A percentile compares a stretch with the other conserved stretches of the same genome.
Evolutionary conservation across 2,797 vertebrate genomes (phyloP).

Genomic region (Arrhamphus sclerolepis): DNA sequence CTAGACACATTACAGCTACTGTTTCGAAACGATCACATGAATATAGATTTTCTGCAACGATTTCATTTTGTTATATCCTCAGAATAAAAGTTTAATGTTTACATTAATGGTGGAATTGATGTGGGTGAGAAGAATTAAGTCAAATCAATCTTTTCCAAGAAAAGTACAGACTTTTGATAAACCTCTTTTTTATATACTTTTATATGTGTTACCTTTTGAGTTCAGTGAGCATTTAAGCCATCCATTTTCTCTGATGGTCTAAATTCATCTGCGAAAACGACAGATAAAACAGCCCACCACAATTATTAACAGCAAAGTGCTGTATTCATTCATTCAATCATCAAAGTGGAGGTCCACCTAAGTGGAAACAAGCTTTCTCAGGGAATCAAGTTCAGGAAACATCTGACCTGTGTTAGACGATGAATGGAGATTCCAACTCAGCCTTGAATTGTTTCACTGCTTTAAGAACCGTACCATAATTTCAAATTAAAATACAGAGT

Average conservation of each 20-base stretch:
- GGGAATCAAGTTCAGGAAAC: slow-evolving; percentile 43
- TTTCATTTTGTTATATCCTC: slow-evolving; percentile 15
- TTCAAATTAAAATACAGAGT: slow-evolving; percentile 67
- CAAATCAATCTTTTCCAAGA: too few species aligned
- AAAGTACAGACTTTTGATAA: slow-evolving; percentile 18
- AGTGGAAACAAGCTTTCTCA: slow-evolving; percentile 60
- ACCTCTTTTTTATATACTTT: slow-evolving; percentile 14
- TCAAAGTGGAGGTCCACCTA: slow-evolving; percentile 51
- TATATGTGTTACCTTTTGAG: slow-evolving; percentile 23
- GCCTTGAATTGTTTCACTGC: slow-evolving; percentile 45
- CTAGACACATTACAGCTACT: slow-evolving; percentile 25
- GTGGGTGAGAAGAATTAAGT: not conserved
- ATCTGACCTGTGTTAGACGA: slow-evolving; percentile 70
- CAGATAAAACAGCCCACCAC: slow-evolving; percentile 39
- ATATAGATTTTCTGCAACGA: not conserved
- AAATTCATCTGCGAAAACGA: slow-evolving; percentile 46
- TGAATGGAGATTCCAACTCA: slow-evolving; percentile 47
- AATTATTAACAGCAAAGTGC: slow-evolving; percentile 62
- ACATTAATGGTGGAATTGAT: not conserved
- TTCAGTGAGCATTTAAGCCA: slow-evolving; percentile 39
- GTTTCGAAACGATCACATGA: too few species aligned
- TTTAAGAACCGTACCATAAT: slow-evolving; percentile 60
- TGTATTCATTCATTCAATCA: slow-evolving; percentile 61
- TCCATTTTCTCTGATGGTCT: slow-evolving; percentile 61
- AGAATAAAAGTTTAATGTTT: slow-evolving; percentile 34